Base-by-base conservation (phyloP, 2,113 vertebrate genomes). In the Progne subis region DNA sequence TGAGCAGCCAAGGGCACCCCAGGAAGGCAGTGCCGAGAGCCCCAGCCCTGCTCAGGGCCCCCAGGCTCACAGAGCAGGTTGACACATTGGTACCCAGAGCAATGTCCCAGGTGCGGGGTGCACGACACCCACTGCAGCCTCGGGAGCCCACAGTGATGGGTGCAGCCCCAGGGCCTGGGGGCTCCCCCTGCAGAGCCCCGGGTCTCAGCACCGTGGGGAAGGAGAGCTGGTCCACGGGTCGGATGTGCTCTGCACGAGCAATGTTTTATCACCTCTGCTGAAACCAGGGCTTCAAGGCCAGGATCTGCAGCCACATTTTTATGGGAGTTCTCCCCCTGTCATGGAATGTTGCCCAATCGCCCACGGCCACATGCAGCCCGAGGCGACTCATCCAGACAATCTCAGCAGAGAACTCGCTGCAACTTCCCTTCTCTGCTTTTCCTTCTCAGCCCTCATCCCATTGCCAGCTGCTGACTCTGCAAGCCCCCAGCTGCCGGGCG, bases 161-260 rank as follows among this genome's bases (percentile, higher is more conserved):
- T 3, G 7, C 43, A 57, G 87, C 8, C 11, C 31, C 24, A 55
- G 23, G 25, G 15, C 28, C 6, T 4, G 4, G 41, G 47, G 28
- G 5, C 6, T 46, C 16, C 16, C 6, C 55, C 0, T 2, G 3
- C 60, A 19, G 34, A 63, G 8, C 39, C 63, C 53, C 5, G 1
- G 41, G 2, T 8, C 63, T 47, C 20, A 14, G 67, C 2, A 4
- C 26, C 5, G 1, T 1, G 24, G 74, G 44, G 39, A 55, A 5
- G 34, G n/a, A 43, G 4, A 78, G 26, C 63, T 19, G 31, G 10
- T 31, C 18, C 25, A 10, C 34, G 24, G 47, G 26, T 8, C 37
- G 53, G 65, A 28, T 1, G 2, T 2, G 57, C 24, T 25, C 32
- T 28, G 34, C 86, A 13, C 0, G 1, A 31, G 24, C 0, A 3